Conservation (phyloP, 2,797 vertebrate genomes). For the Pteropus rufus region DNA sequence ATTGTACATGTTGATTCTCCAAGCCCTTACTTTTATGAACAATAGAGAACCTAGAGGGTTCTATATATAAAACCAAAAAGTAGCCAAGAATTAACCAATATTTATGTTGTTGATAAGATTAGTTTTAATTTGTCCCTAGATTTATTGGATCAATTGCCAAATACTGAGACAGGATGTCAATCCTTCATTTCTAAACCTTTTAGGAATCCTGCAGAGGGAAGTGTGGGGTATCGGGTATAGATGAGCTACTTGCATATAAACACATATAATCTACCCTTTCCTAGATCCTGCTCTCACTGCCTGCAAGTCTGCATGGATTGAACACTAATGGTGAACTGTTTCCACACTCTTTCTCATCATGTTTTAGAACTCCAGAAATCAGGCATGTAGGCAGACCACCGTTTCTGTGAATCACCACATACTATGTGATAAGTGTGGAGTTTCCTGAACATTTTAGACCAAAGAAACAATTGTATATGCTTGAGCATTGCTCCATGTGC, state of each 20-base stretch:
- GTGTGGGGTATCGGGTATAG: neutral
- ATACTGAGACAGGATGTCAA: neutral
- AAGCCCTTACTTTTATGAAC: neutral
- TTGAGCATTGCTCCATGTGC: neutral
- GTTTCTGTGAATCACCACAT: neutral
- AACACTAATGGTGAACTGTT: neutral
- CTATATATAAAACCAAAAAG: neutral
- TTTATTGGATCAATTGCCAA: neutral
- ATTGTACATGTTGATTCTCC: neutral
- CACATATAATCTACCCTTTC: neutral
- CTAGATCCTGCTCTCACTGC: neutral
- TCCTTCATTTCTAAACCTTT: neutral
- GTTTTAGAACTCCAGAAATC: neutral
- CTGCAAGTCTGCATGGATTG: neutral
- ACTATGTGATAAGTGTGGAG: neutral
- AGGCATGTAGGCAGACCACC: neutral
- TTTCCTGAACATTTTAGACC: neutral
- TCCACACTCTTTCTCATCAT: neutral
- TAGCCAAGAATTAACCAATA: neutral
- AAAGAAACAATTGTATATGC: neutral
- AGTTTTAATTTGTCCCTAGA: neutral
- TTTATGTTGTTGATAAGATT: neutral
- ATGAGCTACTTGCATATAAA: neutral
- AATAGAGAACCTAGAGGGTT: neutral
- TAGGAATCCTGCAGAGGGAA: neutral